These are phyloP conservation scores for Agrochola lota DNA, from an alignment of 2,888 invertebrate genomes.

Conservation along the genomic window DNA sequence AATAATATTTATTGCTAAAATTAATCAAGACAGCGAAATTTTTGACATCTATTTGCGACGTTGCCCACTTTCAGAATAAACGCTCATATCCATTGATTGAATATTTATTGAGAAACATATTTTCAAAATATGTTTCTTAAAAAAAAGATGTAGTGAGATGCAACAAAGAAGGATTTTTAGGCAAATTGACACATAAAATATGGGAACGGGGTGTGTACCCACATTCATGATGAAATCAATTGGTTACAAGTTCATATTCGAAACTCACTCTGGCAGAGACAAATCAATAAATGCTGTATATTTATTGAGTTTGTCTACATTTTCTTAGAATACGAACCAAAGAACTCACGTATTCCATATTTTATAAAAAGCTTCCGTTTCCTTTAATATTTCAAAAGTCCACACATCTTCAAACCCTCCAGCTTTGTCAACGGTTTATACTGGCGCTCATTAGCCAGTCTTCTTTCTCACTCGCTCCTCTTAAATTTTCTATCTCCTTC, in stretches of 20 bases:
- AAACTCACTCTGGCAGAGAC: background rate
- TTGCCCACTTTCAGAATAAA: no score
- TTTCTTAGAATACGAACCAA: background rate
- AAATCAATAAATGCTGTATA: background rate
- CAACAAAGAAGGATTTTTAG: background rate
- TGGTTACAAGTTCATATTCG: background rate
- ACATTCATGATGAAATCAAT: background rate
- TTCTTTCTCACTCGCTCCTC: conserved; percentile 59
- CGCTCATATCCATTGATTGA: background rate
- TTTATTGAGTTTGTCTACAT: background rate
- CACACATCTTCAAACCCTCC: conserved; percentile 69
- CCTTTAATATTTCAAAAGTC: conserved; percentile 40
- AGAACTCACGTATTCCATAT: background rate
- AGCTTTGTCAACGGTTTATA: conserved; percentile 68
- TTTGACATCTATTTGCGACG: no score
- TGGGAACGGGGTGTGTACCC: background rate
- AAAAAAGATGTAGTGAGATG: background rate
- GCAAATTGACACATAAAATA: background rate
- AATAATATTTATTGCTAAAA: no score
- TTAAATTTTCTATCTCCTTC: conserved; percentile 44
- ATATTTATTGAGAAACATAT: background rate
- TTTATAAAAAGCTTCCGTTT: conserved; percentile 54
- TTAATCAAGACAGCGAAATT: no score
- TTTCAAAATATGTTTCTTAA: background rate
- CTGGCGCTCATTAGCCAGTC: conserved; percentile 74